These are phyloP conservation scores for Hystrix brachyura DNA, from an alignment of 2,113 vertebrate species.

Conservation along the genomic window DNA sequence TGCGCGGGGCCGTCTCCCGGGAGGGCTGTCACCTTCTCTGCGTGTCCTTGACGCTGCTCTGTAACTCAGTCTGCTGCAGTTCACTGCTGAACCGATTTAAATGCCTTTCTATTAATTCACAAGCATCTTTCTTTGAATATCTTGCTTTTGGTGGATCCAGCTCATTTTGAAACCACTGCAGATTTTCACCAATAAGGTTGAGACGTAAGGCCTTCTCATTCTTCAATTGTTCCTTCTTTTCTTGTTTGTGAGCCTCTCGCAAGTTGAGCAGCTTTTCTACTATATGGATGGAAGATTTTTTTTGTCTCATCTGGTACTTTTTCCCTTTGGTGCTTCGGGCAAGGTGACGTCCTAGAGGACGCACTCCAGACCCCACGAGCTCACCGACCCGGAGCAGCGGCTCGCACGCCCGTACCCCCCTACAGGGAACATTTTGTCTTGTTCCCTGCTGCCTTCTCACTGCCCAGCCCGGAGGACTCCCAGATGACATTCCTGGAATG, in stretches of 20 bases:
- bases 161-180: constrained; percentile 96
- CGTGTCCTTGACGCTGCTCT: constrained; percentile 95
- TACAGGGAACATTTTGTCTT: not conserved
- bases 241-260: too few relatives aligned
- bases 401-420: too few relatives aligned
- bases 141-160: constrained; percentile 90
- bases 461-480: not conserved
- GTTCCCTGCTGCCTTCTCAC: not conserved
- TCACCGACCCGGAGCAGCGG: too few relatives aligned
- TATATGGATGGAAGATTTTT: too few relatives aligned
- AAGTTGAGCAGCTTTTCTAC: too few relatives aligned
- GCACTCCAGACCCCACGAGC: too few relatives aligned
- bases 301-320: too few relatives aligned
- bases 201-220: constrained; percentile 94
- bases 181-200: constrained; percentile 93
- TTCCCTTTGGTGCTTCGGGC: too few relatives aligned
- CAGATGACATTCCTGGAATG: not conserved
- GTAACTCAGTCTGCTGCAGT: constrained; percentile 96
- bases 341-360: too few relatives aligned
- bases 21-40: constrained; percentile 94
- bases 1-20: constrained; percentile 94
- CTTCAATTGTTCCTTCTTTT: constrained; percentile 83
- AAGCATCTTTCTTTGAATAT: constrained; percentile 94
- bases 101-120: constrained; percentile 95
- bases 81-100: constrained; percentile 94